Evolutionary conservation across 2,113 vertebrate species (phyloP), one percentile per base, ranked within the genome.

Genomic region (Entelurus aequoreus): DNA sequence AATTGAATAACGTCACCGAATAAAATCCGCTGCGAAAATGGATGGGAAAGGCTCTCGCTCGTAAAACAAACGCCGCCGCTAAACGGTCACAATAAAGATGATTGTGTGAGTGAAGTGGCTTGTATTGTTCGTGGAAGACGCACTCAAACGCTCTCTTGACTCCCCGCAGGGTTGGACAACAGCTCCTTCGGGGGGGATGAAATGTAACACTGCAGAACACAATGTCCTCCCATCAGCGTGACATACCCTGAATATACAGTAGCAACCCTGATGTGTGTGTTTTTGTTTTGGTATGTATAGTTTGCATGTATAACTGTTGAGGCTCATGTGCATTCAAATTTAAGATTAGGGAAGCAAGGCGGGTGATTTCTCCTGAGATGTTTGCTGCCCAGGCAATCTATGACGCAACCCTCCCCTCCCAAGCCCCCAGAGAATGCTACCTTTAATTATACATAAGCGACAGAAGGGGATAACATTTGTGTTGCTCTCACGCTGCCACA

Each of bases 391-490:
- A 66, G 80, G 82, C 83, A 87, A 83, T 84, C 79, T 84, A 63
- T 84, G 82, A 86, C 68, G 80, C 72, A 88, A 86, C 77, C 72
- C 28, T 28, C 21, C 36, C 69, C 59, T 9, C 54, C 55, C 66
- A 74, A 76, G 65, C 70, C 81, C 78, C 77, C 72, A 61, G 81
- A 80, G 81, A 81, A 74, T 62, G 53, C 81, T 69, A 60, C 63
- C 72, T 72, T 84, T 85, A 86, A 85, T 84, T 86, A 88, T 86
- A 81, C 79, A 81, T 84, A 66, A 79, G 77, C 68, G 76, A 72
- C 77, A 87, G 80, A 79, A 82, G 79, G 38, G 84, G 74, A 82
- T 80, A 75, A 79, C 74, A 72, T 77, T 83, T 86, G 75, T 83
- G 66, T 74, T 61, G 28, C 70, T 78, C 68, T 80, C 72, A 66